A percentile compares a stretch with the other conserved stretches of the same genome.
These are phyloP conservation scores for Emydoidea blandingii DNA, from an alignment of 2,797 vertebrate genomes.

Conservation along the genomic window DNA sequence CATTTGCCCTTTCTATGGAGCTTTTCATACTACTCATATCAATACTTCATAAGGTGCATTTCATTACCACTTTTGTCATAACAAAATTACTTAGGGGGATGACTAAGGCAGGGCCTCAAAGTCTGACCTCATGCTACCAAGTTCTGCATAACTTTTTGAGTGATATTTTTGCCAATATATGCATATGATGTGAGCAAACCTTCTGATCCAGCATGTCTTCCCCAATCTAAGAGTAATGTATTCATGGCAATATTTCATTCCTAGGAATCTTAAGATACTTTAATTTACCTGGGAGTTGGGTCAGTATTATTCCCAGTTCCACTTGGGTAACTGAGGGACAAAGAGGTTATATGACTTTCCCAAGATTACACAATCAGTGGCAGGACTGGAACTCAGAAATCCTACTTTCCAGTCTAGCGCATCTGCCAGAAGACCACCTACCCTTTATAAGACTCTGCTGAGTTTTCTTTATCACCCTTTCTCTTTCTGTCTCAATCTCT, in stretches of 20 bases:
- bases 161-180: background rate
- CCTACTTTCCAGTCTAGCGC: rapidly evolving
- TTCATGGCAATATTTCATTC: background rate
- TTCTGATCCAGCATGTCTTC: background rate
- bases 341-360: background rate
- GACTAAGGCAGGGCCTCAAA: background rate
- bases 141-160: background rate
- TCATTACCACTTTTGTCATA: background rate
- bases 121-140: background rate
- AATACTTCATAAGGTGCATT: background rate
- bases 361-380: too few relatives aligned
- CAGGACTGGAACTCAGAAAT: background rate
- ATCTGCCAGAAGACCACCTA: background rate
- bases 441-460: background rate
- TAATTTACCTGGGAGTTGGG: background rate
- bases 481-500: background rate
- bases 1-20: background rate
- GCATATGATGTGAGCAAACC: background rate
- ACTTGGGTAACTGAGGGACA: background rate
- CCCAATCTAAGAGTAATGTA: background rate
- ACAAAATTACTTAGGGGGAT: background rate
- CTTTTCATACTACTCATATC: background rate
- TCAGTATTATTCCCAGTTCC: background rate
- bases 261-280: background rate
- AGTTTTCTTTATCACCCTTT: background rate